Base-by-base conservation (phyloP, 2,113 vertebrate species). In the Daubentonia madagascariensis region DNA sequence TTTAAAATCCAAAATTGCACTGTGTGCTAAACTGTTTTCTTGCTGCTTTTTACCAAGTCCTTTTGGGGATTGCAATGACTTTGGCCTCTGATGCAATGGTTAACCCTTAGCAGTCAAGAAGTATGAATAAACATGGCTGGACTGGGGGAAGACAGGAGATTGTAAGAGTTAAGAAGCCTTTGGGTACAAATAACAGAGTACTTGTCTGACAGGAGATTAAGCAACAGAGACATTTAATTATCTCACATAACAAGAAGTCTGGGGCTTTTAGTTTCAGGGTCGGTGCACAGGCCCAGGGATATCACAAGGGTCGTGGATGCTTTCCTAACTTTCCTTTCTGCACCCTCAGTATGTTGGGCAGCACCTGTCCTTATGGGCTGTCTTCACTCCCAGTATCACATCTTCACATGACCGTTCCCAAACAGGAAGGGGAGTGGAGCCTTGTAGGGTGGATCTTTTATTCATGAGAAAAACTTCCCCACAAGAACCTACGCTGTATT, bases 1-100 rank as follows among this genome's bases (percentile, higher is more conserved):
- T 59, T 93, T 90, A 95, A 96, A 95, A 67, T 88, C 63, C 13
- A 48, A 37, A 95, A 92, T 84, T 95, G 63, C 35, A 54, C 25
- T 22, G 8, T 50, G 35, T 65, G 57, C 80, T 94, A 73, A 88
- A 76, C 80, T 80, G 50, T 90, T 87, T 96, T 92, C 61, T 96
- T 89, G 76, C 40, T 96, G 68, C 50, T 92, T 96, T 93, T 95
- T 79, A 59, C 43, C 8, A 61, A 95, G 65, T 94, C 79, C 45
- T 86, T 95, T 79, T 84, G 83, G 85, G 83, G 37, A 70, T 86
- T 94, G 48, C 23, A 91, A 0, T 12, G 22, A 73, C 50, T 94
- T 97, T 96, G 86, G 83, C 59, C 61, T 86, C 75, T 79, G 87
- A 91, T 48, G 78, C 37, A 95, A 0, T 96, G 76, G 25, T 91